Percentiles rank a stretch among this genome's conserved stretches.
phyloP scores from a whole-genome alignment of 2,113 vertebrate species.

The Ciconia maguari region DNA sequence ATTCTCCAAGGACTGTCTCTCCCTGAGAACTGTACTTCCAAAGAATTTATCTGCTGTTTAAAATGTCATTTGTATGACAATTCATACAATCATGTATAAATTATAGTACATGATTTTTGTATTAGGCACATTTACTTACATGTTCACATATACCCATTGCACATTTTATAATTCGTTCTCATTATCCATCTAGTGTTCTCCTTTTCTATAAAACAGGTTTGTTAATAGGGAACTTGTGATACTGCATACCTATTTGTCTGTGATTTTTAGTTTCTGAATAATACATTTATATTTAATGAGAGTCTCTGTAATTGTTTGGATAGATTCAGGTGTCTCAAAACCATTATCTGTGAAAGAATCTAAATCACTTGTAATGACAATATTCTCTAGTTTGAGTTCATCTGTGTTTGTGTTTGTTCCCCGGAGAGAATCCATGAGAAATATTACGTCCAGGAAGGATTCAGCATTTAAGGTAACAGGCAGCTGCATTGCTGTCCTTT shows the following conservation, averaged over 20 bases:
- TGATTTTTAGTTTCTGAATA: neutral
- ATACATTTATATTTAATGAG: neutral
- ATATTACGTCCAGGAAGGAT: neutral
- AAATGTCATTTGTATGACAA: neutral
- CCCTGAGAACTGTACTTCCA: neutral
- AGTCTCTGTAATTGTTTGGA: neutral
- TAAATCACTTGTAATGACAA: neutral
- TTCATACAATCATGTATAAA: neutral
- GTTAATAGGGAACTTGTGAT: neutral
- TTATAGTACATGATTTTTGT: neutral
- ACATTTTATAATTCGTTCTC: neutral
- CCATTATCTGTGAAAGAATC: neutral
- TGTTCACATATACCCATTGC: neutral
- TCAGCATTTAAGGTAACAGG: neutral
- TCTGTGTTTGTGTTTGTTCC: neutral
- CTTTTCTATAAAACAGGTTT: neutral
- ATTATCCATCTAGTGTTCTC: neutral
- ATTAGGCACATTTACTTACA: neutral
- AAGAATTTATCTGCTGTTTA: neutral
- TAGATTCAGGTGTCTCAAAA: neutral
- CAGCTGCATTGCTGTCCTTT: neutral
- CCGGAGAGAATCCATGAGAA: neutral
- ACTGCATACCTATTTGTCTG: neutral
- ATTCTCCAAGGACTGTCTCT: neutral
- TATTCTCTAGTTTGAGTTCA: neutral